Conservation (phyloP, 2,888 invertebrate genomes). For the Leptinotarsa rubiginosa region DNA sequence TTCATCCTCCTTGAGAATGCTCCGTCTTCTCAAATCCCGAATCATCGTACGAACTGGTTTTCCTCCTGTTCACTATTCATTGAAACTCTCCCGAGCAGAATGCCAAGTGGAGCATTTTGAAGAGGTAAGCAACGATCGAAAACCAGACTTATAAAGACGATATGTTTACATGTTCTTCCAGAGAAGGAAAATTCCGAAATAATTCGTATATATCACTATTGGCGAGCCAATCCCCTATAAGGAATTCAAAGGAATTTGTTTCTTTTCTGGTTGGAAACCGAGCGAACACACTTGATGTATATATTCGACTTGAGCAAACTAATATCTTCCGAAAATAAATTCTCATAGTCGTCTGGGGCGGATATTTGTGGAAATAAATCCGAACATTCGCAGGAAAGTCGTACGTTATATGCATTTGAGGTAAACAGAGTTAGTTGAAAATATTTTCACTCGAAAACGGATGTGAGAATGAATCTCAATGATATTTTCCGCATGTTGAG, state of each 20-base stretch:
- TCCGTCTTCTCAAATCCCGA: background rate
- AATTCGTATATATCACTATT: constrained; percentile 51
- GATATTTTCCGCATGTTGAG: background rate
- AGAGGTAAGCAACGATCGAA: constrained; percentile 48
- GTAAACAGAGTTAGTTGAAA: constrained; percentile 3
- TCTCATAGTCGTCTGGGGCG: constrained; percentile 29
- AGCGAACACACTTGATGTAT: constrained; percentile 29
- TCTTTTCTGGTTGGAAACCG: constrained; percentile 34
- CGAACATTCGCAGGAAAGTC: background rate
- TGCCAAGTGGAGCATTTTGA: constrained; percentile 48
- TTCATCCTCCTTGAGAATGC: background rate
- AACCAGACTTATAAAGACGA: constrained; percentile 44
- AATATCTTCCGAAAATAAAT: constrained; percentile 34
- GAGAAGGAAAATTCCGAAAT: constrained; percentile 47
- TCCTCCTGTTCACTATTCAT: constrained; percentile 37
- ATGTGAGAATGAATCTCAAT: background rate
- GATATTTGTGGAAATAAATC: constrained; percentile 31
- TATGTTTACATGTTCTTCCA: constrained; percentile 50
- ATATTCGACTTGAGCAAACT: constrained; percentile 34
- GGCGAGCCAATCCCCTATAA: constrained; percentile 34
- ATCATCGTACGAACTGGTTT: constrained; percentile 19
- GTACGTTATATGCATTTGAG: constrained; percentile 7
- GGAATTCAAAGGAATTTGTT: constrained; percentile 35
- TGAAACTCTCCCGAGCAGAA: constrained; percentile 43
- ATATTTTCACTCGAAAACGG: background rate